Conservation (phyloP, 2,797 vertebrate species). For the Novumbra hubbsi region DNA sequence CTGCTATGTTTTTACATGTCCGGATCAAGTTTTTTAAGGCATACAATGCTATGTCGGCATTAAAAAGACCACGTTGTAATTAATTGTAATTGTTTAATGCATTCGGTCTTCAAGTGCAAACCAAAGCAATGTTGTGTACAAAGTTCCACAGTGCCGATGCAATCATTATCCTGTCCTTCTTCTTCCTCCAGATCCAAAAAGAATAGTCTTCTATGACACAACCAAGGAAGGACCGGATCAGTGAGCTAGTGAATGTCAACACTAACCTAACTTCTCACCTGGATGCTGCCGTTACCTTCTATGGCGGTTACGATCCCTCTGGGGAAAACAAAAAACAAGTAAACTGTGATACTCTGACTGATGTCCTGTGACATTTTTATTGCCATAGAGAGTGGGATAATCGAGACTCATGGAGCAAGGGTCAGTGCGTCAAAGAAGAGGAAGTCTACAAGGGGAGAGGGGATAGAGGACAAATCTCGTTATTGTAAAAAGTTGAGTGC, state of each 20-base stretch:
- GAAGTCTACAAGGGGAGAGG: not conserved
- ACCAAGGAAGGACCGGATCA: constrained; percentile 69
- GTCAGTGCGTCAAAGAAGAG: not conserved
- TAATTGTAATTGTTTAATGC: too few relatives aligned
- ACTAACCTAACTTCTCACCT: constrained; percentile 48
- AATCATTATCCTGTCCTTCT: not conserved
- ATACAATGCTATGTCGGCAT: too few relatives aligned
- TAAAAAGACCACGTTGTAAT: too few relatives aligned
- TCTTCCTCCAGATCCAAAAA: constrained; percentile 69
- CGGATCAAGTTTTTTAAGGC: too few relatives aligned
- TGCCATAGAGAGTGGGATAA: constrained; percentile 53
- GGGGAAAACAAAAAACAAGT: constrained; percentile 55
- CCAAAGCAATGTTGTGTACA: not conserved
- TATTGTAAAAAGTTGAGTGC: not conserved
- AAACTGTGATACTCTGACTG: constrained; percentile 66
- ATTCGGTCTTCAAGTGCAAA: not conserved
- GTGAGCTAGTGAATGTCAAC: constrained; percentile 60
- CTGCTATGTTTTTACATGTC: too few relatives aligned
- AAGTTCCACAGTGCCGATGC: not conserved
- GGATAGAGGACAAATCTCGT: constrained; percentile 4
- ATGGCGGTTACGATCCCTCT: constrained; percentile 52
- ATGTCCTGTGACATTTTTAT: constrained; percentile 52
- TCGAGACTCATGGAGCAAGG: constrained; percentile 30
- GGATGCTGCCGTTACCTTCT: constrained; percentile 61
- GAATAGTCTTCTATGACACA: constrained; percentile 71